These are phyloP conservation scores for Tiphia femorata DNA, from an alignment of 2,888 invertebrate genomes.

Conservation along the genomic window DNA sequence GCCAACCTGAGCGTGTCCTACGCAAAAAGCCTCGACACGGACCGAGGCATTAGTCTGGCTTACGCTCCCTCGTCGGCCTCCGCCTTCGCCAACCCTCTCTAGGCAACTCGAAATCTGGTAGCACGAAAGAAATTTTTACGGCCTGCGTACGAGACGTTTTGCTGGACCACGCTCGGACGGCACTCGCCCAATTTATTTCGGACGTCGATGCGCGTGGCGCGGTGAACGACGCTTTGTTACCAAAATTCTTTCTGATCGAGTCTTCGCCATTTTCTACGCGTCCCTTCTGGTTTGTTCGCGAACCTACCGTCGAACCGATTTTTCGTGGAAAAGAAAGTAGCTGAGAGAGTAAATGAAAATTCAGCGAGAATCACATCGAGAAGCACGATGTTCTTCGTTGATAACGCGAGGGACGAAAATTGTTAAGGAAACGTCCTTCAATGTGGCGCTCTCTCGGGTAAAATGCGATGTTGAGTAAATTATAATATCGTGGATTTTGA, in stretches of 20 bases:
- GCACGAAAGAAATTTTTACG: conserved; percentile 7
- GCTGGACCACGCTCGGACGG: neutral
- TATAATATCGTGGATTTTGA: too few relatives aligned
- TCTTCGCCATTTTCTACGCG: neutral
- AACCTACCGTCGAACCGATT: too few relatives aligned
- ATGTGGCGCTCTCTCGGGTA: too few relatives aligned
- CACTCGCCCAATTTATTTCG: conserved; percentile 15
- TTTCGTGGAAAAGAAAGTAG: too few relatives aligned
- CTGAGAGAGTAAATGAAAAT: too few relatives aligned
- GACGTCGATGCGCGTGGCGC: conserved; percentile 1
- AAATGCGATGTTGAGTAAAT: too few relatives aligned
- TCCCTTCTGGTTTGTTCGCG: neutral
- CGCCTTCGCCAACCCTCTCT: conserved; percentile 12
- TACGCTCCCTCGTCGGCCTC: neutral
- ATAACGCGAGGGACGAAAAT: too few relatives aligned
- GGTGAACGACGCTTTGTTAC: neutral
- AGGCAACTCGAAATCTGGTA: conserved; percentile 10
- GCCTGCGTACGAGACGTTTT: neutral
- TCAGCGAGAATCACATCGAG: too few relatives aligned
- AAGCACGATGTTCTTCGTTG: too few relatives aligned
- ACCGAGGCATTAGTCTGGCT: neutral
- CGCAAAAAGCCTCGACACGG: neutral
- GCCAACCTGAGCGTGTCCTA: neutral
- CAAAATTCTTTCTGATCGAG: conserved; percentile 1
- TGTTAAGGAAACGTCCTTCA: too few relatives aligned